These are phyloP conservation scores for Nannospalax galili DNA, from an alignment of 2,113 vertebrate species.

Conservation along the genomic window DNA sequence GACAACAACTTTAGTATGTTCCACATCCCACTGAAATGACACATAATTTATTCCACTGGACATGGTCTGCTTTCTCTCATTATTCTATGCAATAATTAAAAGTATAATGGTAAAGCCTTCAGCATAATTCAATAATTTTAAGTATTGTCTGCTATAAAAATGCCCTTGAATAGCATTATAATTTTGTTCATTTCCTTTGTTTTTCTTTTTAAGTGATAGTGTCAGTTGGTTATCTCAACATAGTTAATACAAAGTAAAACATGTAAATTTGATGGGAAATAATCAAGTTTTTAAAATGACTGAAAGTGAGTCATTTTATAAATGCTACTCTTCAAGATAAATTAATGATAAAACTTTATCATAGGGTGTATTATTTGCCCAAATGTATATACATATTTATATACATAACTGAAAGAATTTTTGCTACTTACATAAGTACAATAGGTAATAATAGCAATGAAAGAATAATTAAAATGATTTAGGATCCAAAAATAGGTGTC, in stretches of 20 bases:
- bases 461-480: too few relatives aligned
- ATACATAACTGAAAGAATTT: background rate
- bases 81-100: slow-evolving; percentile 16
- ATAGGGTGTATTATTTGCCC: slow-evolving; percentile 51
- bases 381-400: slow-evolving; percentile 45
- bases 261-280: background rate
- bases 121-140: slow-evolving; percentile 18
- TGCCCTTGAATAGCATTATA: background rate
- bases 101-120: background rate
- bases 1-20: slow-evolving; percentile 59
- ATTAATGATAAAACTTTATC: slow-evolving; percentile 38
- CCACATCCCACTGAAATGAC: background rate
- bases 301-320: slow-evolving; percentile 68
- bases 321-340: slow-evolving; percentile 43
- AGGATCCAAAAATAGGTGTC: too few relatives aligned
- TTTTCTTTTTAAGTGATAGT: background rate
- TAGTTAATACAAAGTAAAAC: background rate
- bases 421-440: background rate
- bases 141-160: background rate
- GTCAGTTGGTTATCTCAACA: background rate
- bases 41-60: background rate
- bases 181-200: background rate
- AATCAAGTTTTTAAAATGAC: background rate
- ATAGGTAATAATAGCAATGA: too few relatives aligned
- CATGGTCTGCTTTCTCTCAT: background rate